A percentile compares a stretch with the other conserved stretches of the same genome.
These are phyloP conservation scores for Cryptophagus acutangulus DNA, from an alignment of 2,888 invertebrate genomes.

Conservation along the genomic window DNA sequence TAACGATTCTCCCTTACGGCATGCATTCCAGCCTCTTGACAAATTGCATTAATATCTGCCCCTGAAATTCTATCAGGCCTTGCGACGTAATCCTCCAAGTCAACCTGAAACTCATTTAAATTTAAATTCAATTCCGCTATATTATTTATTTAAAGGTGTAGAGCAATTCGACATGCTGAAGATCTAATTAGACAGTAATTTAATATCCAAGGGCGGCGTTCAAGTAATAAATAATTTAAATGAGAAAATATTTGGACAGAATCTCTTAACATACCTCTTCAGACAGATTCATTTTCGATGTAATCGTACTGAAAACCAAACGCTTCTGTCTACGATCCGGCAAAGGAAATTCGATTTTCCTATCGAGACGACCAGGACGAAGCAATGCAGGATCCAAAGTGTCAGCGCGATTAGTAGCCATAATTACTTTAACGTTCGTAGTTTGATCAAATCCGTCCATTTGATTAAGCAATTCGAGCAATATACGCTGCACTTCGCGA, in stretches of 20 bases:
- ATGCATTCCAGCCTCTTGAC: constrained; percentile 99
- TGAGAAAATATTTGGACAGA: no score
- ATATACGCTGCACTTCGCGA: constrained; percentile 95
- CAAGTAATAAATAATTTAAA: no score
- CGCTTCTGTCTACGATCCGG: constrained; percentile 92
- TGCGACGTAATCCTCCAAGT: constrained; percentile 97
- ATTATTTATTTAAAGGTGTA: no score
- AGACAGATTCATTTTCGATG: constrained; percentile 92
- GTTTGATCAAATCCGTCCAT: constrained; percentile 99
- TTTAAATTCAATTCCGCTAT: no score
- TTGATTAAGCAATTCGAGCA: constrained; percentile 94
- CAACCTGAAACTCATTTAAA: constrained; percentile 56
- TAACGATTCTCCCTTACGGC: constrained; percentile 99
- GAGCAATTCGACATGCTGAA: no score
- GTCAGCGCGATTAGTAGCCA: constrained; percentile 97
- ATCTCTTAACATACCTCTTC: constrained; percentile 68
- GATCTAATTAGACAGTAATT: no score
- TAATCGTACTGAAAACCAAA: constrained; percentile 96
- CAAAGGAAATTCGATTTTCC: constrained; percentile 98
- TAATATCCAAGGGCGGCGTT: no score
- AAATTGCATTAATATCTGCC: constrained; percentile 99
- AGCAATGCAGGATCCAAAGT: constrained; percentile 97
- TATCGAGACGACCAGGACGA: constrained; percentile 91
- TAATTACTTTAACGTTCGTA: constrained; percentile 98
- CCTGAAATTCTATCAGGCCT: constrained; percentile 98